Evolutionary conservation across 2,888 invertebrate species (phyloP).

Genomic region (Cryptocheilus praepositus): DNA sequence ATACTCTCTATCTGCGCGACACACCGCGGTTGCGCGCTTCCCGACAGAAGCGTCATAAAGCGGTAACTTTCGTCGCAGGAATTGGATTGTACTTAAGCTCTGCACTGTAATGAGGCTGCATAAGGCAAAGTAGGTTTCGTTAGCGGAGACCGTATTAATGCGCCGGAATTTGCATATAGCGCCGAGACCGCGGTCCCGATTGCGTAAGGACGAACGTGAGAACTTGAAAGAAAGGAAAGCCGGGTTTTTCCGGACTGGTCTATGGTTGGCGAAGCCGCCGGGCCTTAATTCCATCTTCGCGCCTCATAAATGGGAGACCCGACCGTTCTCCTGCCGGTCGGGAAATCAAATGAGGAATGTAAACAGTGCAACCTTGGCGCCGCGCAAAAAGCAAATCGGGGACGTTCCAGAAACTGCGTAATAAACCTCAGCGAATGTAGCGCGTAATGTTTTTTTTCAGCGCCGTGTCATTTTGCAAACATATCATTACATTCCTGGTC

Average conservation of each 20-base stretch:
- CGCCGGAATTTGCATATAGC: not conserved
- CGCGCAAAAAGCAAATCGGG: not conserved
- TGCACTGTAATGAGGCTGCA: not conserved
- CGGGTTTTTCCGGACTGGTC: too few relatives aligned
- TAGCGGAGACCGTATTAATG: not conserved
- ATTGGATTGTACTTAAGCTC: conserved; percentile 26
- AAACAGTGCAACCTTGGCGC: conserved; percentile 9
- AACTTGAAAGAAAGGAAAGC: not conserved
- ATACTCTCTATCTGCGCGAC: conserved; percentile 12
- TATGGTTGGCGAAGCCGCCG: too few relatives aligned
- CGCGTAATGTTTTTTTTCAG: too few relatives aligned
- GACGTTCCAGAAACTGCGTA: not conserved
- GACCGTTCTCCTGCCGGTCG: too few relatives aligned
- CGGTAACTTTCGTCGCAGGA: conserved; percentile 30
- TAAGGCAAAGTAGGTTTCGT: not conserved
- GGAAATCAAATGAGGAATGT: not conserved
- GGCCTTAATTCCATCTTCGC: too few relatives aligned
- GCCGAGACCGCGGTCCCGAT: too few relatives aligned
- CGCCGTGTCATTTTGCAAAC: too few relatives aligned
- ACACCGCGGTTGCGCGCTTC: conserved; percentile 40
- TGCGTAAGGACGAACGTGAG: not conserved
- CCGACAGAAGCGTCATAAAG: conserved; percentile 40
- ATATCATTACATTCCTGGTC: too few relatives aligned
- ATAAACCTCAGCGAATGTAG: not conserved
- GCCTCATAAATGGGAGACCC: too few relatives aligned